A percentile compares a stretch with the other conserved stretches of the same genome.
Evolutionary conservation across 2,113 vertebrate species (phyloP).

Genomic region (Uria lomvia): DNA sequence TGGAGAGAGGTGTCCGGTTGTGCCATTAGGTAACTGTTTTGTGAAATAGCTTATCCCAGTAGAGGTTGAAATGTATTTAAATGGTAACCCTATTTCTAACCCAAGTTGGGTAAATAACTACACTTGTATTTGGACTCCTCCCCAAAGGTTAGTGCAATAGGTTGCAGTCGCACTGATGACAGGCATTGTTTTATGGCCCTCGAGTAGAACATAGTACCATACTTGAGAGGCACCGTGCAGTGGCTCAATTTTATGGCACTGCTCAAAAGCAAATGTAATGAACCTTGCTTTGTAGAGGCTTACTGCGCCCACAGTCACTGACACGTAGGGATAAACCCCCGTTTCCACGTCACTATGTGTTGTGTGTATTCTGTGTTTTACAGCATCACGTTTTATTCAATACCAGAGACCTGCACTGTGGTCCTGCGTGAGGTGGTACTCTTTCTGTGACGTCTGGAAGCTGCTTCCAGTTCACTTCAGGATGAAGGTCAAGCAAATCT

Average conservation of each 20-base stretch:
- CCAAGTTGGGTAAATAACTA: not conserved
- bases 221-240: not conserved
- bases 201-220: not conserved
- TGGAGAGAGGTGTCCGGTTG: not conserved
- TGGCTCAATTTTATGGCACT: not conserved
- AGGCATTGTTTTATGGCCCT: not conserved
- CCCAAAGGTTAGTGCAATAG: not conserved
- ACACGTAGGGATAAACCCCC: not conserved
- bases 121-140: not conserved
- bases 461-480: not conserved
- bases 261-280: not conserved
- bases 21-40: not conserved
- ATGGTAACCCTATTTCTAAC: not conserved
- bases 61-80: not conserved
- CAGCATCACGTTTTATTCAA: not conserved
- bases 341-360: accelerated
- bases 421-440: not conserved
- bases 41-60: not conserved
- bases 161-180: not conserved
- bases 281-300: not conserved
- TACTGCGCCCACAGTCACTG: not conserved
- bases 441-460: not conserved
- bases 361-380: not conserved
- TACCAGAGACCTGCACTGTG: not conserved
- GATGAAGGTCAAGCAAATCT: not conserved